Evolutionary conservation across 2,888 invertebrate species (phyloP).

Genomic region (Rhorus exstirpatorius): DNA sequence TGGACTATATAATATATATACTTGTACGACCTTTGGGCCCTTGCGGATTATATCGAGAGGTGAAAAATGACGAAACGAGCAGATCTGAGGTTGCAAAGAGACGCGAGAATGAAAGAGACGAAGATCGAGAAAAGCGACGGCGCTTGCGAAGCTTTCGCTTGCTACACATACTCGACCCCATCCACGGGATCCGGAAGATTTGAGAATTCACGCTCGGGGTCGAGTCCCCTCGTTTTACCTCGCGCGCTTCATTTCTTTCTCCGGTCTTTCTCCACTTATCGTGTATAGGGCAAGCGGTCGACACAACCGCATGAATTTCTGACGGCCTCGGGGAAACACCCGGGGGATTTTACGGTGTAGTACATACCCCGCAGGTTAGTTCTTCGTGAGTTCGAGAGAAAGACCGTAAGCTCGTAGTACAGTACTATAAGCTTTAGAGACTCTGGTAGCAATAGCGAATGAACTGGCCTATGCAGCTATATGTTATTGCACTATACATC

Average conservation of each 20-base stretch:
- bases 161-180: constrained; percentile 5
- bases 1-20: no score
- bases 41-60: constrained; percentile 20
- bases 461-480: constrained; percentile 27
- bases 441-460: constrained; percentile 22
- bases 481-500: neutral
- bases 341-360: constrained; percentile 63
- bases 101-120: constrained; percentile 38
- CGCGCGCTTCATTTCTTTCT: constrained; percentile 31
- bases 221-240: constrained; percentile 31
- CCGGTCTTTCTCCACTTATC: constrained; percentile 27
- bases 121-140: constrained; percentile 30
- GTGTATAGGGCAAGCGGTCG: constrained; percentile 59
- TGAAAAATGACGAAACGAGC: neutral
- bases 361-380: no score
- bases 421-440: constrained; percentile 52
- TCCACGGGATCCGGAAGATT: constrained; percentile 18
- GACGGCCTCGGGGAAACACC: constrained; percentile 74
- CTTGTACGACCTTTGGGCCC: constrained; percentile 7
- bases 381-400: constrained; percentile 53
- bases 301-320: constrained; percentile 78
- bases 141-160: constrained; percentile 39
- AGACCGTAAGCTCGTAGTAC: constrained; percentile 13
- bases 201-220: constrained; percentile 43
- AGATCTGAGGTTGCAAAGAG: constrained; percentile 11